Evolutionary conservation across 2,113 vertebrate species (phyloP), one percentile per base, ranked within the genome.

Genomic region (Syngnathus scovelli): DNA sequence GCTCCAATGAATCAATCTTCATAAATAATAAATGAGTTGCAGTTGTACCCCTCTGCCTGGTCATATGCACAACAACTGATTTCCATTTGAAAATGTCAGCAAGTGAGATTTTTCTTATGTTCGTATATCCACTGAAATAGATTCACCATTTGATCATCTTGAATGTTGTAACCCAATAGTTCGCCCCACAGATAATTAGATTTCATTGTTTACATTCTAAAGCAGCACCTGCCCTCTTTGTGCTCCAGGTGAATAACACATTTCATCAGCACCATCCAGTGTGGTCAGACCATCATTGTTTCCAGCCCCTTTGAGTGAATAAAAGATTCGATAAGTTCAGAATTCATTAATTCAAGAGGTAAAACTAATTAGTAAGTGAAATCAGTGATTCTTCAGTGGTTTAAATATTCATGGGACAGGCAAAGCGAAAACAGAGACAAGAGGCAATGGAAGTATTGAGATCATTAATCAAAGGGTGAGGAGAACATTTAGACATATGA

Each of bases 51-150:
- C 61, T 66, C 12, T 33, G 11, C 73, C 11, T 71, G 60, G 80
- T 67, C 84, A 67, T 81, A 68, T 21, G 16, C 74, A 63, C 68
- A 75, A 78, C 16, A 81, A 15, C 66, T 68, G 52, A 81, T 84
- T 79, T 81, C 68, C 69, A 83, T 81, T 56, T 61, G 56, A 83
- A 86, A 80, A 82, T 86, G 67, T 21, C 72, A 80, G 60, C 51
- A 33, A 56, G 74, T 5, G 41, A 75, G 63, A 66, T 77, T 68
- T 69, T 41, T 58, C 2, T 21, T 49, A 79, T 27, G 58, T 37
- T 59, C 4, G 1, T 46, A 46, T 69, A 73, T 72, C 74, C 71
- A 41, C 78, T n/a, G 70, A 65, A 78, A 76, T 80, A 48, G 68
- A 84, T 79, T 2, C 76, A 67, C 56, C 55, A 77, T 75, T 69